phyloP scores from a whole-genome alignment of 2,888 invertebrate species.

The Nomada fabriciana region DNA sequence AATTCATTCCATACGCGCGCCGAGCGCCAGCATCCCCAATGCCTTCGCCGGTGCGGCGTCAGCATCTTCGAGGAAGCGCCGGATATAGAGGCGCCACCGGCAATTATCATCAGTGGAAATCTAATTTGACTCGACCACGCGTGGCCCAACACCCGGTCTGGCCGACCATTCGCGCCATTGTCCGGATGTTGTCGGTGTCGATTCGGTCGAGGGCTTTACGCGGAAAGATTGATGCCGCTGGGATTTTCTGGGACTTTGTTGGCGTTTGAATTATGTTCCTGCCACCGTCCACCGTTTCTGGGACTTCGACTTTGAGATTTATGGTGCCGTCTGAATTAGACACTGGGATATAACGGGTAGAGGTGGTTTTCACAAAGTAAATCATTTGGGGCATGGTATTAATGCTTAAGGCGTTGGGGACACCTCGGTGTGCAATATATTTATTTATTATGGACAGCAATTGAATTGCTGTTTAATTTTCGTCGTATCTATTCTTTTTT shows the following conservation, averaged over 20 bases:
- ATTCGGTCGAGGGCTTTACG: conserved; percentile 32
- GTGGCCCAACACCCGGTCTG: conserved; percentile 65
- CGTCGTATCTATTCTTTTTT: too few species aligned
- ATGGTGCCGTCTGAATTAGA: too few species aligned
- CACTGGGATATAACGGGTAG: too few species aligned
- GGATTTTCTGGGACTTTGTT: background rate
- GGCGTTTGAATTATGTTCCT: background rate
- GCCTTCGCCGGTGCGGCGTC: conserved; percentile 30
- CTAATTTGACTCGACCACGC: conserved; percentile 79
- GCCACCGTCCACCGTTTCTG: background rate
- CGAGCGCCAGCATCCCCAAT: conserved; percentile 48
- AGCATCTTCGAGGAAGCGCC: conserved; percentile 82
- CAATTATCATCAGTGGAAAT: conserved; percentile 81
- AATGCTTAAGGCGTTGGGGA: too few species aligned
- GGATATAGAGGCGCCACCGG: conserved; percentile 84
- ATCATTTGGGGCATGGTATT: too few species aligned
- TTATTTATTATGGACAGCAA: too few species aligned
- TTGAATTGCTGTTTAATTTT: too few species aligned
- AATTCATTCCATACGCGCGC: conserved; percentile 83
- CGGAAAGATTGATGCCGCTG: conserved; percentile 7
- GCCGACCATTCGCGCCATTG: conserved; percentile 46
- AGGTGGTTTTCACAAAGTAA: background rate
- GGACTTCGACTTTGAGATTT: too few species aligned
- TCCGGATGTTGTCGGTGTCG: conserved; percentile 44
- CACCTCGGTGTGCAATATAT: too few species aligned